Evolutionary conservation across 2,797 vertebrate species (phyloP), one percentile per base, ranked within the genome.

Genomic region (Sebastes trivittatus): DNA sequence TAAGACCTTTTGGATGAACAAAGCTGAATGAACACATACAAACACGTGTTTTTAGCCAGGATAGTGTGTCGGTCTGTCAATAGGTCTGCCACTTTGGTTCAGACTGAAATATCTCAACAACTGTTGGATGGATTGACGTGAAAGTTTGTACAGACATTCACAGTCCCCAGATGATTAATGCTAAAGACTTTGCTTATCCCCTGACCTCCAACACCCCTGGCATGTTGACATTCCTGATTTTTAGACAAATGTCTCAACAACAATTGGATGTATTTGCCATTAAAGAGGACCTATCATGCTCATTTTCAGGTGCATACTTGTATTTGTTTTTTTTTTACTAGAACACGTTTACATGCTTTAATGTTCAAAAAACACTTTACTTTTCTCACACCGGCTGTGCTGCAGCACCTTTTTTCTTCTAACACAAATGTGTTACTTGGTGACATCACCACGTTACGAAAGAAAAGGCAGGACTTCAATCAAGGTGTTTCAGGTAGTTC

Each of bases 1-100:
- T 83, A 72, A 79, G 65, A 73, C 27, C 46, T 32, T 77, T 82
- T 65, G 75, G 74, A 61, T 77, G 49, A 79, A 69, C 77, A 77
- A 78, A 86, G 58, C 27, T 60, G 18, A 30, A 18, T 61, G 29
- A 34, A 27, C 63, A 42, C 36, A 23, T 11, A 20, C 56, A 36
- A 29, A 25, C 22, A 23, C 29, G 52, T 66, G 38, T 42, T 42
- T 71, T 42, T 18, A 38, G 18, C 11, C 18, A n/a, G 49, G 59
- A n/a, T 20, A 20, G 22, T 49, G 67, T 62, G 32, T 14, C 5
- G 3, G 29, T 54, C 23, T 58, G 46, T 55, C 18, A 25, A n/a
- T 25, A 4, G 0, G 11, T 36, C 36, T 27, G 14, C 27, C 56
- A 42, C 27, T 71, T 77, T 27, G 23, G 14, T 29, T 56, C 72